Conservation (phyloP, 2,113 vertebrate species). For the Colaptes auratus region DNA sequence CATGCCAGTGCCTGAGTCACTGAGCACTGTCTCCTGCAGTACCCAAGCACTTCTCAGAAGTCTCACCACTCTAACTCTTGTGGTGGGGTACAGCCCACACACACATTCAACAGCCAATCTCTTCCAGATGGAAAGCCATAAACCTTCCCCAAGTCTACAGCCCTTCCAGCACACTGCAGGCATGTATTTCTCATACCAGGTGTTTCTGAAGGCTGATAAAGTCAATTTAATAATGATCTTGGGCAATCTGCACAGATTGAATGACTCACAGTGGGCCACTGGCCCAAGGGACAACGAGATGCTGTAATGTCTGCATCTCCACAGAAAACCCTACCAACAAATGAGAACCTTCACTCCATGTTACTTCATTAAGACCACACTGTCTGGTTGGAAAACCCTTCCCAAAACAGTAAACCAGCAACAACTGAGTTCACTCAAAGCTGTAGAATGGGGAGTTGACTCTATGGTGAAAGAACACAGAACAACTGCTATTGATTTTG, state of each 20-base stretch:
- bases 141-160: background rate
- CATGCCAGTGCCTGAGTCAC: background rate
- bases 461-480: background rate
- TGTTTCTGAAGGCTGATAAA: background rate
- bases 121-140: background rate
- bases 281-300: background rate
- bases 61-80: background rate
- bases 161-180: background rate
- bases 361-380: background rate
- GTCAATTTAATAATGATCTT: background rate
- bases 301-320: constrained; percentile 39
- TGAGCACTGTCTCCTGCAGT: background rate
- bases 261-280: constrained; percentile 11
- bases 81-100: background rate
- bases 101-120: background rate
- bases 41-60: background rate
- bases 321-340: constrained; percentile 3
- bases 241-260: background rate
- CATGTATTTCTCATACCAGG: background rate
- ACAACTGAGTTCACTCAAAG: background rate
- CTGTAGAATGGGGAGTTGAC: background rate
- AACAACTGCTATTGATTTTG: background rate
- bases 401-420: background rate
- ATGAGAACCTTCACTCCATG: rapidly evolving
- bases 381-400: background rate